Evolutionary conservation across 2,797 vertebrate species (phyloP).

Genomic region (Margarornis squamiger): DNA sequence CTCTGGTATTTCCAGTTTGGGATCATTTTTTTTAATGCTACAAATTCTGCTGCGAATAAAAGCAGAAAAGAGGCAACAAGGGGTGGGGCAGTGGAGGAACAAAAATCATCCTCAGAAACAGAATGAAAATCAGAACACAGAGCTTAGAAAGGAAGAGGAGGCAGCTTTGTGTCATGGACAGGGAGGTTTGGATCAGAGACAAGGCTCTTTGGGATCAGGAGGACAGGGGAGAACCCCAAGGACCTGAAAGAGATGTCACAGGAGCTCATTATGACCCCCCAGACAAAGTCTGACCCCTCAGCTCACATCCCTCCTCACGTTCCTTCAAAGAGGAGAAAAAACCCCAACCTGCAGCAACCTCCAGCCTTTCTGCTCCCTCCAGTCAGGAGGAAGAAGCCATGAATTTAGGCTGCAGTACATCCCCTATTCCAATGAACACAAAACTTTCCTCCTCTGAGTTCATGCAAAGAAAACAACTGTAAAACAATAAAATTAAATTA

Average conservation of each 20-base stretch:
- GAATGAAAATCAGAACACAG: not conserved
- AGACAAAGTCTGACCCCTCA: not conserved
- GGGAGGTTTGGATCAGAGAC: not conserved
- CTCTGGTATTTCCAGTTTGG: rapidly evolving
- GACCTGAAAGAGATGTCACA: not conserved
- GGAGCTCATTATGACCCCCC: not conserved
- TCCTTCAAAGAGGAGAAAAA: not conserved
- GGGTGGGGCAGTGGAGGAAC: rapidly evolving
- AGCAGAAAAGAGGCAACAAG: not conserved
- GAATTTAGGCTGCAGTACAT: not conserved
- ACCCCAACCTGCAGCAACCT: not conserved
- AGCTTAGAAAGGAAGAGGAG: not conserved
- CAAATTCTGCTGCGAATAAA: not conserved
- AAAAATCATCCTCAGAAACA: not conserved
- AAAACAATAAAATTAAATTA: not conserved
- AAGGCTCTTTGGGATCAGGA: not conserved
- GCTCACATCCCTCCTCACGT: rapidly evolving
- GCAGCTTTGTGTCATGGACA: not conserved
- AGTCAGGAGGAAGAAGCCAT: not conserved
- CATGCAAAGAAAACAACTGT: not conserved
- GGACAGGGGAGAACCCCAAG: not conserved
- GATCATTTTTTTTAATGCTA: not conserved
- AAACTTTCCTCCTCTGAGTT: not conserved
- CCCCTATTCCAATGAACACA: slow-evolving; percentile 25
- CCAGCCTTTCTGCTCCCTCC: slow-evolving; percentile 2